Evolutionary conservation across 2,797 vertebrate species (phyloP).

Genomic region (Triplophysa yarkandensis): DNA sequence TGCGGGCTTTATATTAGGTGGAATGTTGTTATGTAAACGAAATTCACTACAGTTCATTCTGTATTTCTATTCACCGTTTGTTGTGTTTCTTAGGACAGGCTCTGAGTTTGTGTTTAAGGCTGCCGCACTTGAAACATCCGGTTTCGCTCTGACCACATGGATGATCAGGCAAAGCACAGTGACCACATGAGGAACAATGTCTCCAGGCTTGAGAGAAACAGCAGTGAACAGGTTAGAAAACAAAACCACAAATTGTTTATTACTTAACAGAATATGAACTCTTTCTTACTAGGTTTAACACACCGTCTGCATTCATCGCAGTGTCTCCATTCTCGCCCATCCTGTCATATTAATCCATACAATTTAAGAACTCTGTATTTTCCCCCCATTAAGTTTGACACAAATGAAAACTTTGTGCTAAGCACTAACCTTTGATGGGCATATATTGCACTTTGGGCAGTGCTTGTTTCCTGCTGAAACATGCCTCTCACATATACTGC

Average conservation of each 20-base stretch:
- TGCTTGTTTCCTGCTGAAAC: constrained; percentile 87
- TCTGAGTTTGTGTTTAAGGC: constrained; percentile 82
- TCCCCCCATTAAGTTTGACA: no score
- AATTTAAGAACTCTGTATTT: no score
- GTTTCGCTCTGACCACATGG: constrained; percentile 67
- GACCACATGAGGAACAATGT: constrained; percentile 82
- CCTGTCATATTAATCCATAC: constrained; percentile 69
- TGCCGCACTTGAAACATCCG: constrained; percentile 86
- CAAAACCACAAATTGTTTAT: neutral
- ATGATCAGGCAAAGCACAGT: constrained; percentile 82
- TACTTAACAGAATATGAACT: neutral
- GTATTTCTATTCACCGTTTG: neutral
- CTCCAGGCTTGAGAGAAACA: constrained; percentile 80
- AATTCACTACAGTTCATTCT: neutral
- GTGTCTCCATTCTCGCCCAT: constrained; percentile 89
- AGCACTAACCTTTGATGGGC: constrained; percentile 88
- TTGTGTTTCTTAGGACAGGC: constrained; percentile 70
- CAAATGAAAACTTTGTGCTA: no score
- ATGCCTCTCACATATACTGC: constrained; percentile 81
- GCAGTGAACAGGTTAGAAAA: neutral
- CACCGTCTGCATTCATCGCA: constrained; percentile 87
- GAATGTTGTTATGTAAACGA: neutral
- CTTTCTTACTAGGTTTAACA: constrained; percentile 90
- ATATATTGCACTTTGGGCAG: constrained; percentile 84
- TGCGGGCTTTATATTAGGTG: neutral